These are phyloP conservation scores for Schizopygopsis pylzovi DNA, from an alignment of 2,797 vertebrate genomes.

Conservation along the genomic window DNA sequence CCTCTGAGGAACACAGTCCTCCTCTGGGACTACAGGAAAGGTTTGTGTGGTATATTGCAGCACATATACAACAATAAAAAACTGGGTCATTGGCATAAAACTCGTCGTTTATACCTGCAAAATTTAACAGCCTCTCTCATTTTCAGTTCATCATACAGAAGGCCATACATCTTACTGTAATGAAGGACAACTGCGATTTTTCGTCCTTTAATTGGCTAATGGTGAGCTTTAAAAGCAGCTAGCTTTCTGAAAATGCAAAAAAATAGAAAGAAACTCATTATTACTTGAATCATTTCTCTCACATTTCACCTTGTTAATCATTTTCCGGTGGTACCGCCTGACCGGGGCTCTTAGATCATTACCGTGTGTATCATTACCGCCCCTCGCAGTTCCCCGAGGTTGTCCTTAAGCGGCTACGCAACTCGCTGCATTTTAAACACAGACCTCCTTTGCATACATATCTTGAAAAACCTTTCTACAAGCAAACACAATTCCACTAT, in stretches of 20 bases:
- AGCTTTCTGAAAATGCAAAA: background rate
- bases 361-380: background rate
- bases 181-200: background rate
- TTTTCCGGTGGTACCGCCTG: background rate
- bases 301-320: constrained; percentile 6
- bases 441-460: background rate
- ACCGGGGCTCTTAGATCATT: background rate
- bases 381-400: constrained; percentile 14
- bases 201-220: background rate
- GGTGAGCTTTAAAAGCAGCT: background rate
- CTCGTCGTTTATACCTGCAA: background rate
- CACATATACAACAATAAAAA: background rate
- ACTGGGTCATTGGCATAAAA: background rate
- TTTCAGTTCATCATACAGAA: background rate
- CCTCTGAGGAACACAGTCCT: background rate
- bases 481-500: constrained; percentile 15
- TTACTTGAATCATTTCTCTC: background rate
- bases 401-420: constrained; percentile 8
- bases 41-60: background rate
- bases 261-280: constrained; percentile 9
- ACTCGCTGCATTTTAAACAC: constrained; percentile 21
- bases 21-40: background rate
- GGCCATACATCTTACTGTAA: background rate
- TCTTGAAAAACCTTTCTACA: constrained; percentile 24
- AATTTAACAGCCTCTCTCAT: background rate